Conservation (phyloP, 2,888 invertebrate genomes). For the Acanthoscelides obtectus region DNA sequence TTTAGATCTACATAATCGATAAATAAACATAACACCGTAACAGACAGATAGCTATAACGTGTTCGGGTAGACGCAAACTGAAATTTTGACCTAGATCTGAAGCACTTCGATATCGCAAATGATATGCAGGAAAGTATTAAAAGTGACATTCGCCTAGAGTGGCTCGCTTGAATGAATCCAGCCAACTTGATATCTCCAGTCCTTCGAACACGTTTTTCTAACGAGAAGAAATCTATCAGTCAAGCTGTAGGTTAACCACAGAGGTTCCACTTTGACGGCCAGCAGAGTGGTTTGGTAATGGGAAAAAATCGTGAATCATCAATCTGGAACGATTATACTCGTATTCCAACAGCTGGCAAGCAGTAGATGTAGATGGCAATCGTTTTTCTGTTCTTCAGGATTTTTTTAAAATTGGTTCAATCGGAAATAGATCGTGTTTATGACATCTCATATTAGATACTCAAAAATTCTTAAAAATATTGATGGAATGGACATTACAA, state of each 20-base stretch:
- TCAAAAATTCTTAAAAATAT: too few species aligned
- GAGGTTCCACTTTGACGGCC: too few species aligned
- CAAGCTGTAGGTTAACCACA: too few species aligned
- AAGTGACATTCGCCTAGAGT: background rate
- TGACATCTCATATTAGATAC: too few species aligned
- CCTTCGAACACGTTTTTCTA: background rate
- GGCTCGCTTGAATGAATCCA: background rate
- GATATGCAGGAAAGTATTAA: background rate
- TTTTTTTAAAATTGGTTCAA: too few species aligned
- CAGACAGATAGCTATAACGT: background rate
- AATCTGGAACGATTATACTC: background rate
- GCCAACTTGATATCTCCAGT: background rate
- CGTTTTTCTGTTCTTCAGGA: too few species aligned
- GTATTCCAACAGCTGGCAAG: too few species aligned
- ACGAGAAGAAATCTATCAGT: background rate
- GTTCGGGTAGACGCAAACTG: background rate
- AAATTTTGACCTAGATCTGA: background rate
- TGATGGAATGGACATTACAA: too few species aligned
- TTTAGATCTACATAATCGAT: background rate
- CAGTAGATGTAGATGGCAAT: too few species aligned
- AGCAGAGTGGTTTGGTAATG: background rate
- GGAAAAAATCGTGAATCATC: slow-evolving; percentile 3
- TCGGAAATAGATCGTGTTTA: too few species aligned
- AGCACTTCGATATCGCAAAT: background rate
- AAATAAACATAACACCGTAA: background rate